These are phyloP conservation scores for Neopelma chrysocephalum DNA, from an alignment of 2,797 vertebrate species.

Conservation along the genomic window DNA sequence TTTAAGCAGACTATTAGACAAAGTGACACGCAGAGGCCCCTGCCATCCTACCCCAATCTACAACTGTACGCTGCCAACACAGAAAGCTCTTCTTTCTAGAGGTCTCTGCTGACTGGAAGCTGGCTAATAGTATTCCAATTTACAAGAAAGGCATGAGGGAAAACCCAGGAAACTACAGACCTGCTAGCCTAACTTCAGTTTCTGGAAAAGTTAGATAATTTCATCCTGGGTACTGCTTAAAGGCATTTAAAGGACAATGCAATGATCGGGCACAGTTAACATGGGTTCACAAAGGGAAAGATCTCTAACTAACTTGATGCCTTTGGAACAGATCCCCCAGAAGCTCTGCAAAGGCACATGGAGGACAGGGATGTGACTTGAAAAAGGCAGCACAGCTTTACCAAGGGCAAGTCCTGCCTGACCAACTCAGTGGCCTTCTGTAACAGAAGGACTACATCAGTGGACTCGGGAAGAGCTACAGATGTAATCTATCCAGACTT, in stretches of 20 bases:
- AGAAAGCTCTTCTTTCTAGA: background rate
- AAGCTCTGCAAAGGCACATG: background rate
- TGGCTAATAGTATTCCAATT: background rate
- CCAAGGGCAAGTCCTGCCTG: background rate
- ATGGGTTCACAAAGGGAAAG: background rate
- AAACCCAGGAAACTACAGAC: background rate
- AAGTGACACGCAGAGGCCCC: background rate
- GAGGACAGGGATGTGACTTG: background rate
- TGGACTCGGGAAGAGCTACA: background rate
- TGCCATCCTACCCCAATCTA: background rate
- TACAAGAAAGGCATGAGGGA: background rate
- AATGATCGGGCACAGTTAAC: background rate
- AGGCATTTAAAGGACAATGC: background rate
- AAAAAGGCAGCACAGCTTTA: background rate
- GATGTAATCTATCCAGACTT: background rate
- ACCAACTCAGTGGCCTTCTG: background rate
- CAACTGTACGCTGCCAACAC: rapidly evolving
- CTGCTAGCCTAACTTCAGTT: background rate
- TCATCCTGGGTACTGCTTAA: background rate
- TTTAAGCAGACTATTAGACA: background rate
- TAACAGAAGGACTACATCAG: background rate
- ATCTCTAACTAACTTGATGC: background rate
- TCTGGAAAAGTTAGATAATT: background rate
- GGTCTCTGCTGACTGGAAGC: background rate
- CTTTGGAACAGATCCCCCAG: background rate